Evolutionary conservation across 2,797 vertebrate genomes (phyloP).

Genomic region (Melanogrammus aeglefinus): DNA sequence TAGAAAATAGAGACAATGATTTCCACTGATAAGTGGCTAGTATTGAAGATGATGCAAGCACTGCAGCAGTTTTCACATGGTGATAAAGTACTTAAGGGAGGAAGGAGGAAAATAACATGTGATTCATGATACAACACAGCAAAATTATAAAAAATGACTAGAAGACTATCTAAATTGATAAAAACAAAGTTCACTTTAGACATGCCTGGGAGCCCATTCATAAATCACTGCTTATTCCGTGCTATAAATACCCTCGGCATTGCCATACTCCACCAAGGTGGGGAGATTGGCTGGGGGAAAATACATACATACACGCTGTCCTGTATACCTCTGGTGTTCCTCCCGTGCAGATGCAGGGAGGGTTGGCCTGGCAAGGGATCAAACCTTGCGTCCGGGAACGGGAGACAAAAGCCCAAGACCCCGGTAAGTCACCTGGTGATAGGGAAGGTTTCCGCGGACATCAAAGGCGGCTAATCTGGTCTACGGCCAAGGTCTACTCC

Average conservation of each 20-base stretch:
- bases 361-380: conserved; percentile 52
- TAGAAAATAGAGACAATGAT: background rate
- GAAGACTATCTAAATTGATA: conserved; percentile 1
- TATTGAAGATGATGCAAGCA: background rate
- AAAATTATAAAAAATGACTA: background rate
- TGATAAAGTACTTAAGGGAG: background rate
- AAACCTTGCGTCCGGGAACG: conserved; percentile 29
- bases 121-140: background rate
- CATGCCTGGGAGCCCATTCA: background rate
- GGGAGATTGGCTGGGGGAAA: conserved; percentile 16
- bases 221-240: background rate
- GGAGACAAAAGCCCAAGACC: conserved; percentile 44
- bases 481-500: conserved; percentile 30
- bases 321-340: conserved; percentile 20
- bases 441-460: conserved; percentile 33
- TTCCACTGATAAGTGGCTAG: background rate
- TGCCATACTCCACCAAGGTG: background rate
- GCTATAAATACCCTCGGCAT: background rate
- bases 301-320: conserved; percentile 11
- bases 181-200: background rate
- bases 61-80: background rate
- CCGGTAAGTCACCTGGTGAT: conserved; percentile 42
- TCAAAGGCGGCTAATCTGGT: conserved; percentile 57
- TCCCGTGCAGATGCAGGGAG: conserved; percentile 33
- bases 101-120: background rate